Base-by-base conservation (phyloP, 2,888 invertebrate species). In the Drosophila neutralis region DNA sequence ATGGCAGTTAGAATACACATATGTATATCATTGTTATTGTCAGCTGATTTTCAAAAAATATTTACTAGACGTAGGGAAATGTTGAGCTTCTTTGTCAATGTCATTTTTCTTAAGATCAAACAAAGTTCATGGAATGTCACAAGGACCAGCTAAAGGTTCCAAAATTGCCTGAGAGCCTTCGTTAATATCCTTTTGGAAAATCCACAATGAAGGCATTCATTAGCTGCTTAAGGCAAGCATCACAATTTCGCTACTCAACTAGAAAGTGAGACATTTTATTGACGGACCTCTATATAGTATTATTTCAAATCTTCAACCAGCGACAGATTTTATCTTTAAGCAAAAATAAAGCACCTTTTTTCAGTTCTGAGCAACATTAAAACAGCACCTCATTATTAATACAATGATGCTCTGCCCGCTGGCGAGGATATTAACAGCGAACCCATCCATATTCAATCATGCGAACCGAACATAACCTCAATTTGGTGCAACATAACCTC, bases 401-500 rank as follows among this genome's bases (percentile, higher is more conserved):
- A 78, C 69, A 78, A 61, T 52, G 61, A 64, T 64, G 74, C n/a
- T 4, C 4, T 33, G 27, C 18, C 74, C 54, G 24, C 48, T 49
- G 70, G 70, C 63, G 59, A 75, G 56, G 78, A 71, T 71, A 63
- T 53, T 21, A 68, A 54, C 38, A 62, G 38, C 49, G 57, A 65
- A 62, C 42, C 35, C 40, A 45, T n/a, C 24, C 48, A 63, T 42
- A 61, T 63, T 51, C 53, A 60, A 42, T 53, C 27, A 36, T 33
- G n/a, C 27, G 11, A 33, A 35, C 24, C 33, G 42, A 66, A 60
- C 62, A 70, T 70, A 78, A 67, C 70, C 72, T 64, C 56, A 72
- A 73, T 66, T 57, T 66, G 4, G 11, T n/a, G 29, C 49, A 64
- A 49, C 27, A 72, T 72, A 72, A 56, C 76, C 78, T 78, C 48